Conservation (phyloP, 2,888 invertebrate genomes). For the Caenorhabditis sinica region DNA sequence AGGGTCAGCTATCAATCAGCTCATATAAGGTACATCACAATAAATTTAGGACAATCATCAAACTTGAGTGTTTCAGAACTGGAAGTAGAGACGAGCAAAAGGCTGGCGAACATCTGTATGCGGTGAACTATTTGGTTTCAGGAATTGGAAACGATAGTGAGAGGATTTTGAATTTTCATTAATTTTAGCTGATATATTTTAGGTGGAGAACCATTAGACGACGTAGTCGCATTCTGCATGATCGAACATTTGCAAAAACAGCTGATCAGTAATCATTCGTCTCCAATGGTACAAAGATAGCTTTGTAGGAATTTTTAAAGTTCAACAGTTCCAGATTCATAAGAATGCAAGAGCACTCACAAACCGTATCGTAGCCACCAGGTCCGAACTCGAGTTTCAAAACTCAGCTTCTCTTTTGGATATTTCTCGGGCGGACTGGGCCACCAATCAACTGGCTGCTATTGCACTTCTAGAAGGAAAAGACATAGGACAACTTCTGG, state of each 20-base stretch:
- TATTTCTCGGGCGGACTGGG: conserved; percentile 76
- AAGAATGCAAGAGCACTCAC: conserved; percentile 63
- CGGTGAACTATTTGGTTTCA: conserved; percentile 72
- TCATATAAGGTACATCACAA: conserved; percentile 19
- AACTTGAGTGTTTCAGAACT: conserved; percentile 40
- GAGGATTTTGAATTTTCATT: neutral
- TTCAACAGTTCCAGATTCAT: conserved; percentile 57
- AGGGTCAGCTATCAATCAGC: conserved; percentile 59
- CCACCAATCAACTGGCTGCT: conserved; percentile 76
- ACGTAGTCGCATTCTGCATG: conserved; percentile 78
- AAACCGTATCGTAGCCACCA: conserved; percentile 58
- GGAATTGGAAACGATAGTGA: conserved; percentile 66
- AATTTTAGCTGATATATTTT: neutral
- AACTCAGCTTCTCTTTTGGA: conserved; percentile 48
- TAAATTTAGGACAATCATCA: neutral
- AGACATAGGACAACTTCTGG: conserved; percentile 74
- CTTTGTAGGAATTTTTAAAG: neutral
- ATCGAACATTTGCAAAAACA: conserved; percentile 79
- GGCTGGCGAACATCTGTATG: conserved; percentile 68
- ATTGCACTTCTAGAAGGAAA: conserved; percentile 74
- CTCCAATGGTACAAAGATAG: conserved; percentile 55
- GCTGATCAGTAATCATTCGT: conserved; percentile 71
- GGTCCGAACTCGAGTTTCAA: conserved; percentile 58
- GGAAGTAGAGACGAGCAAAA: conserved; percentile 64
- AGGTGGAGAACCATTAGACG: conserved; percentile 76